phyloP scores from a whole-genome alignment of 92 coral and sea anemone genomes.

The Epizoanthus scotinus region DNA sequence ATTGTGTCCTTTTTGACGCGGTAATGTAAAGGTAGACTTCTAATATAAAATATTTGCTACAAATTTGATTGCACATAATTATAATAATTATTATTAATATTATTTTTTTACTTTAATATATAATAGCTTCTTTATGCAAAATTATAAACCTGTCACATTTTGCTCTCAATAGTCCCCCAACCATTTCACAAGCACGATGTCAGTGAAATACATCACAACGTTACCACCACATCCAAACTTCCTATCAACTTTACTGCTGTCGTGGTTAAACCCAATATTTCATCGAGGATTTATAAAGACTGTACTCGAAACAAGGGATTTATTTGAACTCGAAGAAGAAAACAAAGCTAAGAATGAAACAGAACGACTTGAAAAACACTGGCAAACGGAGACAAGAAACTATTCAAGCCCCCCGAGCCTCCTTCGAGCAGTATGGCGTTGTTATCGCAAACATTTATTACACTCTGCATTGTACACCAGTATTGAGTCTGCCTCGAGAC shows the following conservation, averaged over 20 bases:
- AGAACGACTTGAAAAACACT: constrained; percentile 9
- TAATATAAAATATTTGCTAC: too few relatives aligned
- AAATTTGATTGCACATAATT: too few relatives aligned
- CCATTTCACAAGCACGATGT: constrained; percentile 25
- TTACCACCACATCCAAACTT: constrained; percentile 19
- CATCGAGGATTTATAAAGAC: constrained; percentile 16
- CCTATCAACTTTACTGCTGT: constrained; percentile 12
- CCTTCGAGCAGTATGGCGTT: constrained; percentile 30
- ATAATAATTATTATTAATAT: too few relatives aligned
- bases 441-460: constrained; percentile 24
- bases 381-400: constrained; percentile 9
- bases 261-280: constrained; percentile 35
- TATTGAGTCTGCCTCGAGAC: constrained; percentile 25
- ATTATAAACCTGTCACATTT: not conserved
- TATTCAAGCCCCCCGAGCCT: constrained; percentile 7
- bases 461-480: constrained; percentile 29
- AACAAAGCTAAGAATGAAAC: constrained; percentile 9
- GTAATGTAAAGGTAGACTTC: too few relatives aligned
- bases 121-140: too few relatives aligned
- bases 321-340: constrained; percentile 17
- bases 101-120: too few relatives aligned
- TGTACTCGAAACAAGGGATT: constrained; percentile 16
- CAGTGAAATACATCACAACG: constrained; percentile 4
- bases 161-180: not conserved
- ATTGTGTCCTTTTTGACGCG: too few relatives aligned